Conservation (phyloP, 2,888 invertebrate genomes). For the Hemistola chrysoprasaria region DNA sequence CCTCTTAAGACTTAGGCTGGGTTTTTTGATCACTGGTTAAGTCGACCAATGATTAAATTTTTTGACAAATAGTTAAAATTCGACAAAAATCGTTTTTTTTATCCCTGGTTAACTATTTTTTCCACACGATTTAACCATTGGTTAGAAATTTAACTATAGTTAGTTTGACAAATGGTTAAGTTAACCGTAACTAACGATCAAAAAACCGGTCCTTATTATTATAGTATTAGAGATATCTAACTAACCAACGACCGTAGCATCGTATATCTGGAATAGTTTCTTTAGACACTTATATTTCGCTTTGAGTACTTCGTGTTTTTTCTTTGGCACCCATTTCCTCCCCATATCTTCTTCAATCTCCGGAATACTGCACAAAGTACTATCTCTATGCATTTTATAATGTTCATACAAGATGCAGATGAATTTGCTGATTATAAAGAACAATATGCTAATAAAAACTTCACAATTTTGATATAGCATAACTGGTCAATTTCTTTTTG, state of each 20-base stretch:
- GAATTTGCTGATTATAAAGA: slow-evolving; percentile 57
- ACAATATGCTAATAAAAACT: slow-evolving; percentile 51
- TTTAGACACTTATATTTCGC: slow-evolving; percentile 74
- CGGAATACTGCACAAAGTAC: slow-evolving; percentile 53
- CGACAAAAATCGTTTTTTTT: no score
- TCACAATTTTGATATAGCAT: slow-evolving; percentile 64
- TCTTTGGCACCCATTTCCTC: slow-evolving; percentile 72
- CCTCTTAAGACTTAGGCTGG: no score
- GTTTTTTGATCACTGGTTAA: no score
- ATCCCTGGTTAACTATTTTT: no score
- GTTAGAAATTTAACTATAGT: no score
- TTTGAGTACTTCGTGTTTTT: slow-evolving; percentile 71
- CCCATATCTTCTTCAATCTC: slow-evolving; percentile 50
- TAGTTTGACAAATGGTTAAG: no score
- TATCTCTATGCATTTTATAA: slow-evolving; percentile 16
- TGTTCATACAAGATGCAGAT: slow-evolving; percentile 32
- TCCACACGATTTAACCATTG: no score
- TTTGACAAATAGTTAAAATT: no score
- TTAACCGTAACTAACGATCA: no score
- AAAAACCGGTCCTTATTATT: no score
- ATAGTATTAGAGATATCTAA: no score
- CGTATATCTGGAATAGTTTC: slow-evolving; percentile 71
- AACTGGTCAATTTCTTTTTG: slow-evolving; percentile 44
- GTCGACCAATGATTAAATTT: no score
- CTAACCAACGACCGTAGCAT: slow-evolving; percentile 61